Evolutionary conservation across 2,888 invertebrate genomes (phyloP).

Genomic region (Drosophila gaucha): DNA sequence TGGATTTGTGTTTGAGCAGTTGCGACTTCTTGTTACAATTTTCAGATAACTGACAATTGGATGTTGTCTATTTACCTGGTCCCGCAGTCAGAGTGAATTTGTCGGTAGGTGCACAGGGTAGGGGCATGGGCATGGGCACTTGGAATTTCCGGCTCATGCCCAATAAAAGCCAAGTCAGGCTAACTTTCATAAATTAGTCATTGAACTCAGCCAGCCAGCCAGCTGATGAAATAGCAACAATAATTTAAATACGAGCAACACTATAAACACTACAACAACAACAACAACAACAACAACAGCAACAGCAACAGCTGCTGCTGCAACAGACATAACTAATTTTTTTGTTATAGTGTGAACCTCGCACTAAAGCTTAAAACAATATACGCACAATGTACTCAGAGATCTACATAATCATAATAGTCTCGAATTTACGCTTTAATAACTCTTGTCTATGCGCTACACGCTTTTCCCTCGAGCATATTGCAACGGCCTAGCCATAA

Average conservation of each 20-base stretch:
- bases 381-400: constrained; percentile 33
- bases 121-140: neutral
- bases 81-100: neutral
- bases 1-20: constrained; percentile 4
- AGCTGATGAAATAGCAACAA: constrained; percentile 42
- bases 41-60: constrained; percentile 9
- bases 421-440: constrained; percentile 71
- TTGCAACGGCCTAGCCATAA: neutral
- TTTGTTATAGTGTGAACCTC: constrained; percentile 68
- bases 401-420: constrained; percentile 55
- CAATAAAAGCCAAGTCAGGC: constrained; percentile 55
- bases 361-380: constrained; percentile 64
- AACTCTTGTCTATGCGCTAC: constrained; percentile 56
- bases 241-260: constrained; percentile 61
- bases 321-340: constrained; percentile 61
- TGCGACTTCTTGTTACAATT: constrained; percentile 30
- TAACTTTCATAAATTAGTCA: constrained; percentile 79
- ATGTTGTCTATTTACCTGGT: constrained; percentile 34
- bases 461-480: constrained; percentile 6
- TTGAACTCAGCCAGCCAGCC: constrained; percentile 59
- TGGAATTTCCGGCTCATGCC: constrained; percentile 35
- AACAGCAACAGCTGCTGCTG: constrained; percentile 12
- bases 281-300: constrained; percentile 17
- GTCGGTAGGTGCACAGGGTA: too few relatives aligned
- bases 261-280: constrained; percentile 27